Conservation (phyloP, 2,797 vertebrate species). For the Platalea minor region DNA sequence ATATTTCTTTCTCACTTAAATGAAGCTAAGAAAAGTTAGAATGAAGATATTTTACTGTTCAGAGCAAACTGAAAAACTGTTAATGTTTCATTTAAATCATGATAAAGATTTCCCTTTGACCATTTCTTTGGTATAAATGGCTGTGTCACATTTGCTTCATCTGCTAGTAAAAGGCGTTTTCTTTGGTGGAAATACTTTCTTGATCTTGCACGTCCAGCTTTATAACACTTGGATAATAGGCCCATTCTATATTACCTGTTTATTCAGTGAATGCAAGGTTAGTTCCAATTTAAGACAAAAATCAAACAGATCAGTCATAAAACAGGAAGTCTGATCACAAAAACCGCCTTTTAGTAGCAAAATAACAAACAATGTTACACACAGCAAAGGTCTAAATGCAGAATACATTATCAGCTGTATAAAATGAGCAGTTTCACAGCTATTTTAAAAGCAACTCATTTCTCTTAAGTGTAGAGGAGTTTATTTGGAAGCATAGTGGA, state of each 20-base stretch:
- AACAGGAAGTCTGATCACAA: not conserved
- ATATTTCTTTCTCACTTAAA: not conserved
- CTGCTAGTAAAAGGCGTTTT: not conserved
- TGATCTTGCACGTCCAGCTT: not conserved
- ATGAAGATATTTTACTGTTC: not conserved
- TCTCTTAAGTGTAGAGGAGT: not conserved
- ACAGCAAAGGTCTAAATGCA: not conserved
- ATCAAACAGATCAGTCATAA: not conserved
- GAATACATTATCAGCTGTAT: not conserved
- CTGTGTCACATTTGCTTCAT: not conserved
- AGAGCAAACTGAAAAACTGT: not conserved
- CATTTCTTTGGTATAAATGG: not conserved
- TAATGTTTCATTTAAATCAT: not conserved
- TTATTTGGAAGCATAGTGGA: not conserved
- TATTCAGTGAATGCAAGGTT: not conserved
- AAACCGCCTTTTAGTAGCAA: not conserved
- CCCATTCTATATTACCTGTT: not conserved
- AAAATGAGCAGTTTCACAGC: not conserved
- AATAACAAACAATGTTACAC: not conserved
- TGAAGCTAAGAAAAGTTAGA: not conserved
- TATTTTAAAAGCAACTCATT: not conserved
- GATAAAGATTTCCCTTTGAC: slow-evolving; percentile 2
- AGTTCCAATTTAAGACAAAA: not conserved
- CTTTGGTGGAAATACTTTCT: not conserved
- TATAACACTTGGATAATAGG: not conserved